Base-by-base conservation (phyloP, 2,888 invertebrate genomes). In the Himalopsyche kuldschensis region DNA sequence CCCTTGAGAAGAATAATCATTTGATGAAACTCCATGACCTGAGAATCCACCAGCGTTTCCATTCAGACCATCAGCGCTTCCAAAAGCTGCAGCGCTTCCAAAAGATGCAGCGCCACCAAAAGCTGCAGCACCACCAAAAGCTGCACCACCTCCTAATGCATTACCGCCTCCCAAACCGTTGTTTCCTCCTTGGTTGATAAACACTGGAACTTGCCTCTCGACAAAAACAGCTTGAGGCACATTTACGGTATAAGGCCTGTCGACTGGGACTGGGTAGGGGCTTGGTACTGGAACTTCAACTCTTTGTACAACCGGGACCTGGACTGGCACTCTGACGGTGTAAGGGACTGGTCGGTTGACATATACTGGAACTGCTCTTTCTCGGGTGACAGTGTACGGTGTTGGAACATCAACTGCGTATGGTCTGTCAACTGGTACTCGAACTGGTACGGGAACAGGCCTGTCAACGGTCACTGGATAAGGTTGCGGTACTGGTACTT, bases 391-490 rank as follows among this genome's bases (percentile, higher is more conserved):
- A 8, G 85, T 76, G 41, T 85, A 85, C 20, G 84, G 84, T 69
- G 79, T 82, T 85, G 92, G 91, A 11, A 92, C 91, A 78, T 91
- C 88, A 32, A 93, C 91, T 17, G 92, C 89, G 88, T 92, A 92
- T 82, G 93, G 92, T 83, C 92, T 89, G 90, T 92, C 90, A 78
- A 92, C 90, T 32, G 92, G 90, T 24, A 90, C 89, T 3, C 92
- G 90, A 24, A 93, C 90, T 80, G 91, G 90, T 55, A 90, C 90
- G 3, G 92, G 90, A 10, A 90, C 90, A 11, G 91, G 92, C 63
- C 91, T 90, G 83, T 92, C 92, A 0, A 92, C 91, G 17, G 91
- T 89, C 0, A 92, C 92, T 4, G 92, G 91, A 84, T 92, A 92
- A 2, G 92, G 92, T 1, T 91, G 91, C 0, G 92, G 92, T 0